phyloP scores from a whole-genome alignment of 2,888 invertebrate species.

The Cryptophagus acutangulus region DNA sequence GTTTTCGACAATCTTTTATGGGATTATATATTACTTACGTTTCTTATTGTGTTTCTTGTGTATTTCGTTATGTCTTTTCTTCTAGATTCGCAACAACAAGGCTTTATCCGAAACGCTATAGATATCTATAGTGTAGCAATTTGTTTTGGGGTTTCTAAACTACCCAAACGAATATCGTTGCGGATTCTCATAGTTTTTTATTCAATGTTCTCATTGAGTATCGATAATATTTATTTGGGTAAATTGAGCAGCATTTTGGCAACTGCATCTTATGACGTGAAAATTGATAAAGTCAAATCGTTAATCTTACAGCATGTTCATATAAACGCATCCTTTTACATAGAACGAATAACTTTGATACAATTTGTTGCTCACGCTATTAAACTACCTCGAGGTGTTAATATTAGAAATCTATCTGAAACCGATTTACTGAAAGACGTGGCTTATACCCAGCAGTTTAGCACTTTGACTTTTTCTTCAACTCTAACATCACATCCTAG shows the following conservation, averaged over 20 bases:
- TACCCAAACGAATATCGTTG: constrained; percentile 12
- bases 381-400: no score
- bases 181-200: constrained; percentile 22
- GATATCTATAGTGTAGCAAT: constrained; percentile 18
- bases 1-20: constrained; percentile 20
- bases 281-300: constrained; percentile 10
- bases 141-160: constrained; percentile 4
- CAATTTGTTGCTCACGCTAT: constrained; percentile 1
- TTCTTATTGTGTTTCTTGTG: constrained; percentile 8
- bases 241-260: constrained; percentile 28
- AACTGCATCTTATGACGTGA: constrained; percentile 13
- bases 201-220: constrained; percentile 19
- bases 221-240: constrained; percentile 25
- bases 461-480: constrained; percentile 9
- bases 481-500: constrained; percentile 7
- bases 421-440: background rate
- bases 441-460: constrained; percentile 7
- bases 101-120: background rate
- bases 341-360: constrained; percentile 9
- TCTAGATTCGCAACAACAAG: constrained; percentile 1
- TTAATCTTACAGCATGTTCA: background rate
- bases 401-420: constrained; percentile 1
- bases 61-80: constrained; percentile 11
- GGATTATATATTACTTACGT: constrained; percentile 10
- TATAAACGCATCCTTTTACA: constrained; percentile 4